Evolutionary conservation across 2,113 vertebrate genomes (phyloP).

Genomic region (Aphelocoma coerulescens): DNA sequence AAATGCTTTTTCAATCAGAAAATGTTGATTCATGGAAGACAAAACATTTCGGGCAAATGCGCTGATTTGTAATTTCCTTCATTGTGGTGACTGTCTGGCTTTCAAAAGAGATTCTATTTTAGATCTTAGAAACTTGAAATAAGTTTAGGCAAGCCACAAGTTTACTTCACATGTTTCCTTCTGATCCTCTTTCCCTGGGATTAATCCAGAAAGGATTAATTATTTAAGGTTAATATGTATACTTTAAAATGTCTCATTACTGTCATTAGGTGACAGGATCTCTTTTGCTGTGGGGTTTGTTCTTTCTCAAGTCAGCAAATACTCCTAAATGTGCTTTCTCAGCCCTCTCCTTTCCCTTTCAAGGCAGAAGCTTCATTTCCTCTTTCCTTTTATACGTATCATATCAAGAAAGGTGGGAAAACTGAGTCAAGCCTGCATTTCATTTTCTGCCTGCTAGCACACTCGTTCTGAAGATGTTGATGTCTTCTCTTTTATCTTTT

Average conservation of each 20-base stretch:
- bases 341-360: neutral
- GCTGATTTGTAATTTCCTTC: neutral
- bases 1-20: neutral
- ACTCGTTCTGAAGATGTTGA: neutral
- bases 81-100: neutral
- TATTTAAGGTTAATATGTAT: neutral
- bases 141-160: neutral
- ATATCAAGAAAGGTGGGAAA: neutral
- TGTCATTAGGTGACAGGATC: neutral
- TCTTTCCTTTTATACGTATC: neutral
- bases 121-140: neutral
- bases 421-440: neutral
- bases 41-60: neutral
- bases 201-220: neutral
- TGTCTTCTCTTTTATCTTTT: neutral
- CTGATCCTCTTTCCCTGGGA: neutral
- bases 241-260: neutral
- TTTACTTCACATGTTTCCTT: neutral
- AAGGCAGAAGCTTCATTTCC: neutral
- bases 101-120: constrained; percentile 5
- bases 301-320: neutral
- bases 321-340: neutral
- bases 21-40: neutral
- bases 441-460: neutral
- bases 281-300: neutral